phyloP scores from a whole-genome alignment of 2,797 vertebrate species.

The Aselliscus stoliczkanus region DNA sequence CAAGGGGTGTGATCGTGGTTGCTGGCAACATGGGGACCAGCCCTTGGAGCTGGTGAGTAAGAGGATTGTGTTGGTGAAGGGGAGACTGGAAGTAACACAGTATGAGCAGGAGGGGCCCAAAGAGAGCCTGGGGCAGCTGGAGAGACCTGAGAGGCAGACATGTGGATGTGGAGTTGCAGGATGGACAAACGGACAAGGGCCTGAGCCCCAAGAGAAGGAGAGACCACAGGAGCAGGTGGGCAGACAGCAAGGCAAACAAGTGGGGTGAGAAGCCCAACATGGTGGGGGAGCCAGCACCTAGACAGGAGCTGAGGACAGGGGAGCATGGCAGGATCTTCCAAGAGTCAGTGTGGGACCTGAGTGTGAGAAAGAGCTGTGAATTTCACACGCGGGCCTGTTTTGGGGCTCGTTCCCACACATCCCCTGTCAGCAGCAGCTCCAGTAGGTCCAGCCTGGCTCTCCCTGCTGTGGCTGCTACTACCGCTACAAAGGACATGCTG shows the following conservation, averaged over 20 bases:
- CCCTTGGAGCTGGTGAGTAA: neutral
- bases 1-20: conserved; percentile 57
- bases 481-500: neutral
- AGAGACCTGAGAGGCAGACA: neutral
- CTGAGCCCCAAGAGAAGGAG: neutral
- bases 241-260: neutral
- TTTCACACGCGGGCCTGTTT: conserved; percentile 17
- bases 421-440: neutral
- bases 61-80: neutral
- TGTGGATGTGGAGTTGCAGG: neutral
- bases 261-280: neutral
- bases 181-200: neutral
- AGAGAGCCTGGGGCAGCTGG: neutral
- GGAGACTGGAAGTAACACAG: neutral
- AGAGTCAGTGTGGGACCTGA: neutral
- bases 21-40: conserved; percentile 65
- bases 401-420: neutral
- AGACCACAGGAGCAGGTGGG: neutral
- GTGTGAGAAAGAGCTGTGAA: neutral
- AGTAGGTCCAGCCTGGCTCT: neutral
- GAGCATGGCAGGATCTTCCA: neutral
- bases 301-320: neutral
- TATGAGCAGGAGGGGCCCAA: neutral
- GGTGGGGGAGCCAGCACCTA: neutral
- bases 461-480: neutral